Base-by-base conservation (phyloP, 2,797 vertebrate species). In the Lemur catta region DNA sequence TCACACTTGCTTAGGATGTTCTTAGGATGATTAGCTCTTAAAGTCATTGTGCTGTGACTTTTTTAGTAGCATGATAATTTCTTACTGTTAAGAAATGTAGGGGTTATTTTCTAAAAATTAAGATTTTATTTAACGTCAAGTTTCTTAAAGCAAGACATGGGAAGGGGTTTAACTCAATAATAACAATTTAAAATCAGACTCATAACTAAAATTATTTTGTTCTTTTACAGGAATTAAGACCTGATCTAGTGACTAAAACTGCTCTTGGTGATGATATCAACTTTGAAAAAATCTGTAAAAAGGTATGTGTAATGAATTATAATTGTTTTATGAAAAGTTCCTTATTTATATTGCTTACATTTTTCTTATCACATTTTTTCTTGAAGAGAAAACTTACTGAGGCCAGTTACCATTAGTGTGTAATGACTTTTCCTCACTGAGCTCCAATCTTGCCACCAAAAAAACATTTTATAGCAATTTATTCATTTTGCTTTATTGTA, bases 211-310 rank as follows among this genome's bases (percentile, higher is more conserved):
- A 82, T 86, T 80, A 6, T 72, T 92, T 6, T 84, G 1, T 95
- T 97, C 3, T 10, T 94, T 85, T 71, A 75, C 94, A 99, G 99
- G 98, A 98, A 95, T 78, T 99, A 94, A 98, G 98, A 90, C 99
- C 99, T 33, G 99, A 99, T 98, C 65, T 96, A 96, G 98, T 99
- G 96, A 99, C 99, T 67, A 99, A 99, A 98, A 98, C 98, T 67
- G 99, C 99, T 80, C 98, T 99, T 98, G 98, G 98, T 96, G 99
- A 98, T 93, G 99, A 99, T 93, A 98, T 99, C 93, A 99, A 97
- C 98, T 99, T 99, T 97, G 99, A 99, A 48, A 98, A 98, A 85
- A 98, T 99, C 96, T 99, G 99, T 98, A 99, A 98, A 98, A 99
- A 99, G 98, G 99, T 99, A 41, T 92, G 61, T 96, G 1, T 12